Base-by-base conservation (phyloP, 2,888 invertebrate genomes). In the Pocota personata region DNA sequence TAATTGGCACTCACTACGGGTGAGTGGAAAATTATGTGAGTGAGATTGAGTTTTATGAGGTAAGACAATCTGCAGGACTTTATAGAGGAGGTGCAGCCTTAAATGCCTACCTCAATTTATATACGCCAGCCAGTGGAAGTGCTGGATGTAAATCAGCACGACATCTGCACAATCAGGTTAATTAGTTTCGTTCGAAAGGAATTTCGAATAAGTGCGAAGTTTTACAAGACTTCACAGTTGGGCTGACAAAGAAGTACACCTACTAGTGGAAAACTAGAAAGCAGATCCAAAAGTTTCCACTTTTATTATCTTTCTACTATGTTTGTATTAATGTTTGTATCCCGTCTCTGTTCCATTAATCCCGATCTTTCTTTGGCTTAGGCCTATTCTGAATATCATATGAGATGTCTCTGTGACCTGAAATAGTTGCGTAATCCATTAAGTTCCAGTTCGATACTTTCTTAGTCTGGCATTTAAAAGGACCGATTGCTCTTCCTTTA, bases 1-100 rank as follows among this genome's bases (percentile, higher is more conserved):
- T 86, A 86, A 86, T 86, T 86, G 86, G 86, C 86, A 86, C 86
- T 82, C 76, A 86, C 86, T 82, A 77, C 86, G 86, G 86, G 82
- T 86, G 86, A 86, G 86, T 86, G 86, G 60, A 86, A 82, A 86
- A 82, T 86, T 86, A 86, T 86, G 86, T 82, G 86, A 86, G 82
- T 82, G 82, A 82, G 86, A 82, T 86, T 86, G 86, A 86, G 86
- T 86, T 86, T 86, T 86, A 86, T 72, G 86, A 82, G 76, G 76
- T 82, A 82, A 86, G 86, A 67, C 86, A 73, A 79, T 69, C 73
- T 55, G 52, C 35, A 21, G 66, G 71, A 43, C 43, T 73, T 6
- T 58, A 46, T n/a, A 21, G n/a, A n/a, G 66, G 32, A 52, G 75
- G 60, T 14, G 69, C 58, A 50, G 80, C 40, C 78, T 83, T 83